Conservation (phyloP, 2,888 invertebrate genomes). For the Slavum lentiscoides region DNA sequence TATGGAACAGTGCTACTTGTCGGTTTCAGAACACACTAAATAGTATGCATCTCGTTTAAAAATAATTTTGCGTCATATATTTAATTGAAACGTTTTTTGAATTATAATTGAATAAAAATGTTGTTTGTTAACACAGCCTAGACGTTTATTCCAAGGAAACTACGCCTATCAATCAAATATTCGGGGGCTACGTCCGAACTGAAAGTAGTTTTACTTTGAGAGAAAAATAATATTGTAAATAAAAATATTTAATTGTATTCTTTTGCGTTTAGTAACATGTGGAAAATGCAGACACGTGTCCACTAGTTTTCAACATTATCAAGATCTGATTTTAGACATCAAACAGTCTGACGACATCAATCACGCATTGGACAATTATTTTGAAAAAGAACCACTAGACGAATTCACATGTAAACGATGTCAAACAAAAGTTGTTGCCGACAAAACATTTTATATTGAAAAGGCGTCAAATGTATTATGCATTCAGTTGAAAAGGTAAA, state of each 20-base stretch:
- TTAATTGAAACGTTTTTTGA: neutral
- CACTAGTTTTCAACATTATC: slow-evolving; percentile 94
- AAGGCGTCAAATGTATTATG: slow-evolving; percentile 90
- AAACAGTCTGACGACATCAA: slow-evolving; percentile 79
- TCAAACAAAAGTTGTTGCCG: slow-evolving; percentile 89
- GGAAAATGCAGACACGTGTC: slow-evolving; percentile 86
- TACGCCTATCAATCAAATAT: slow-evolving; percentile 91
- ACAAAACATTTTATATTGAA: slow-evolving; percentile 90
- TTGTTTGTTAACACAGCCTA: slow-evolving; percentile 61
- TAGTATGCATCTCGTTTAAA: slow-evolving; percentile 60
- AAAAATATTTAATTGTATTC: neutral
- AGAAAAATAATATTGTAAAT: neutral
- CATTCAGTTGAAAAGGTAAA: slow-evolving; percentile 84
- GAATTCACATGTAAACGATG: slow-evolving; percentile 86
- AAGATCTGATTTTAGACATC: slow-evolving; percentile 91
- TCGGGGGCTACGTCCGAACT: slow-evolving; percentile 93
- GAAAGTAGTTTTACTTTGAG: slow-evolving; percentile 62
- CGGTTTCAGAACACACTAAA: slow-evolving; percentile 67
- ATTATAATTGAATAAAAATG: neutral
- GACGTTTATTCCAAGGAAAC: slow-evolving; percentile 93
- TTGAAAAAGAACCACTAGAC: slow-evolving; percentile 85
- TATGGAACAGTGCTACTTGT: slow-evolving; percentile 87
- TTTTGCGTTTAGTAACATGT: slow-evolving; percentile 72
- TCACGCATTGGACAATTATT: slow-evolving; percentile 87
- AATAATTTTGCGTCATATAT: neutral